Evolutionary conservation across 2,888 invertebrate genomes (phyloP), one percentile per base, ranked within the genome.

Genomic region (Ochropleura leucogaster): DNA sequence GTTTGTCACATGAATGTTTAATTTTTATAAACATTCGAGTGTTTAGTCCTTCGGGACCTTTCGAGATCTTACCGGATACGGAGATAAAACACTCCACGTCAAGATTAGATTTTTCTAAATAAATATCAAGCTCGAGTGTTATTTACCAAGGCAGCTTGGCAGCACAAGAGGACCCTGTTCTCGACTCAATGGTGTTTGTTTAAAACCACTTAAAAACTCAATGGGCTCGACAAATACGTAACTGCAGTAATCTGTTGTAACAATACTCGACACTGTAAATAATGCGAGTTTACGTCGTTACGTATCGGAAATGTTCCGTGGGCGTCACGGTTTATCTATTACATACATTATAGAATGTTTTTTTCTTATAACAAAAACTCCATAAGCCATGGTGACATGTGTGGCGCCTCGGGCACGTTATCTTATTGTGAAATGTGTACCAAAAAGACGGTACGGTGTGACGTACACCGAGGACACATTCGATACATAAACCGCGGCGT

Each of bases 131-230:
- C 75, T 84, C 78, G 85, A 87, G 90, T 90, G 91, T 89, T 94
- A 91, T 94, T 94, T 94, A 91, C 90, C 82, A 86, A 91, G 89
- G 79, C 85, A 88, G 90, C 88, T 89, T 88, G 90, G 92, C 90
- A 87, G 91, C 90, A 92, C 90, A 92, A 94, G 93, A 92, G 93
- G 89, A 87, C 90, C 89, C 92, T 93, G 92, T 93, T 91, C 92
- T 90, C 91, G 79, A 83, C 92, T 93, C 92, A 92, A 94, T 93
- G 90, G 84, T 95, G 94, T 95, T 95, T 95, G 94, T 95, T 94
- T 92, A 93, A 94, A 95, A 94, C 95, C 87, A 87, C 95, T 95
- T 95, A 93, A 89, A 90, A 87, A 88, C 91, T 94, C 90, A 92
- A 95, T 93, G 92, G 92, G 90, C 87, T 91, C 88, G 85, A 90